Evolutionary conservation across 2,113 vertebrate species (phyloP).

Genomic region (Pluvialis apricaria): DNA sequence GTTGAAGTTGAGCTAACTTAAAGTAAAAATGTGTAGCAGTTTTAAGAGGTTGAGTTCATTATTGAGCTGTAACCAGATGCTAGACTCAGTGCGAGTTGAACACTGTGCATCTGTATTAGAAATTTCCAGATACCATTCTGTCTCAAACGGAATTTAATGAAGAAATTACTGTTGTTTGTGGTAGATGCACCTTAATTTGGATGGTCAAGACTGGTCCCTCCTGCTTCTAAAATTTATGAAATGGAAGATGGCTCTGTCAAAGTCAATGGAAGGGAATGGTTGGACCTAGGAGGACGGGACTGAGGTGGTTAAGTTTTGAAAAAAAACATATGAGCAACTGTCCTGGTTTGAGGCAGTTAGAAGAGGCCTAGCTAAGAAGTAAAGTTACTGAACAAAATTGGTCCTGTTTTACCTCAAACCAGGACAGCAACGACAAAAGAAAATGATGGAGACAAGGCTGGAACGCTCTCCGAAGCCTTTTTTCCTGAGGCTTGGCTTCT

Average conservation of each 20-base stretch:
- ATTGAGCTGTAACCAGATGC: not conserved
- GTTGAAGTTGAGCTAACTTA: not conserved
- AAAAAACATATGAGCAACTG: not conserved
- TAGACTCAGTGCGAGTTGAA: not conserved
- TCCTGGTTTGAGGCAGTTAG: no score
- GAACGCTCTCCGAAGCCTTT: not conserved
- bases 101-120: not conserved
- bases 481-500: not conserved
- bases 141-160: not conserved
- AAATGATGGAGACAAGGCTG: not conserved
- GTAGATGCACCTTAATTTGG: not conserved
- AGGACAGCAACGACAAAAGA: not conserved
- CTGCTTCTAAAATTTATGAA: not conserved
- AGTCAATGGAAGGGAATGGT: not conserved
- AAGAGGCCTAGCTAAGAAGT: no score
- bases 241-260: not conserved
- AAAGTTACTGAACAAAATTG: no score
- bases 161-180: not conserved
- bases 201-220: not conserved
- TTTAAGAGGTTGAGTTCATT: not conserved
- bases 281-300: not conserved
- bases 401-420: no score
- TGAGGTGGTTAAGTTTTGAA: not conserved
- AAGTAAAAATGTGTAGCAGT: not conserved
- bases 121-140: not conserved